These are phyloP conservation scores for Pyrocephalus nanus DNA, from an alignment of 2,797 vertebrate species.

Conservation along the genomic window DNA sequence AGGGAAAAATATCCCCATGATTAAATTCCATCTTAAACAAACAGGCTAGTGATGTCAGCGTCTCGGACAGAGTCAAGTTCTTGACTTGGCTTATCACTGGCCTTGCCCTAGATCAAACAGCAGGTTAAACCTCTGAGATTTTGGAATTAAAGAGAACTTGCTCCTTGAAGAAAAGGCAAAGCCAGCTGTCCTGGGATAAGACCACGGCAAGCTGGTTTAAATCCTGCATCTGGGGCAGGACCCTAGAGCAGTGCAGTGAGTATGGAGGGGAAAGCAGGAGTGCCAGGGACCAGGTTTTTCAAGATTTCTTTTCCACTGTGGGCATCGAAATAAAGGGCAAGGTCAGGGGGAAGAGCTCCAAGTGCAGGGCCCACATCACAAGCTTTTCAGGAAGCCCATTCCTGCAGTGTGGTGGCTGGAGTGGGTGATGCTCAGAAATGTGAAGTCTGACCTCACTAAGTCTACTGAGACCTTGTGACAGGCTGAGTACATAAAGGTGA, in stretches of 20 bases:
- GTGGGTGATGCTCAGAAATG: not conserved
- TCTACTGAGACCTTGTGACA: not conserved
- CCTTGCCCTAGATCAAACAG: conserved; percentile 63
- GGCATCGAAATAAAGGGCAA: not conserved
- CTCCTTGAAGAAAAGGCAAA: not conserved
- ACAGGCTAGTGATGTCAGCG: conserved; percentile 62
- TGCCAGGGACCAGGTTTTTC: not conserved
- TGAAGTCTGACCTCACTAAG: not conserved
- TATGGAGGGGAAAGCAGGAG: not conserved
- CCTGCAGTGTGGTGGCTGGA: not conserved
- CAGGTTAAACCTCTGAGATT: not conserved
- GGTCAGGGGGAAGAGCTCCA: not conserved
- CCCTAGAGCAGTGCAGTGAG: rapidly evolving
- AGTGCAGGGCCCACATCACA: rapidly evolving
- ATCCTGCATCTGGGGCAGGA: not conserved
- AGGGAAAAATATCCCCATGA: conserved; percentile 47
- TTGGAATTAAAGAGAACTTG: not conserved
- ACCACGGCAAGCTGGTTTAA: not conserved
- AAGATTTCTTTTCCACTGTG: not conserved
- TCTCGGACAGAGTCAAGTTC: conserved; percentile 49
- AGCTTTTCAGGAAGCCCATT: not conserved
- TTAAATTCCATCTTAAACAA: conserved; percentile 68
- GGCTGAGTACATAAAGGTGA: not conserved
- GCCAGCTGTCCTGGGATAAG: not conserved
- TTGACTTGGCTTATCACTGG: conserved; percentile 54